Evolutionary conservation across 2,113 vertebrate genomes (phyloP).

Genomic region (Oryzias woworae): DNA sequence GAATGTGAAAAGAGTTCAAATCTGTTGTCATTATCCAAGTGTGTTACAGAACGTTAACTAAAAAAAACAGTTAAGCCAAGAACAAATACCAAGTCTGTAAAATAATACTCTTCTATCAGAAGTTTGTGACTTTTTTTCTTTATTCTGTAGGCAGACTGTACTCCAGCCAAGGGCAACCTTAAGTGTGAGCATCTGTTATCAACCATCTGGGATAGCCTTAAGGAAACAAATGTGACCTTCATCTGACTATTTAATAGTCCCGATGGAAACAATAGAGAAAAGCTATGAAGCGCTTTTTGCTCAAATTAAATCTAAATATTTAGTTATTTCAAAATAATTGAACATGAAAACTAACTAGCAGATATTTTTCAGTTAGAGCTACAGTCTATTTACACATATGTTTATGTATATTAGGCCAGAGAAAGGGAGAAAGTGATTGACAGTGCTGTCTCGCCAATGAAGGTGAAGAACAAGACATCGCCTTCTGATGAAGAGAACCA

Average conservation of each 20-base stretch:
- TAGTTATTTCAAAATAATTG: too few relatives aligned
- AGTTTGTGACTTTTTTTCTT: constrained; percentile 23
- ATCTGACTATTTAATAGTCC: constrained; percentile 19
- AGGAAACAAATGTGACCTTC: constrained; percentile 63
- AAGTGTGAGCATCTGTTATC: constrained; percentile 71
- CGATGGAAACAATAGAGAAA: constrained; percentile 10
- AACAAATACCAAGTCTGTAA: constrained; percentile 18
- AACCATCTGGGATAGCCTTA: constrained; percentile 66
- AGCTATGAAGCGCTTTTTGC: neutral
- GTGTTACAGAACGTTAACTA: too few relatives aligned
- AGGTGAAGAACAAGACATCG: too few relatives aligned
- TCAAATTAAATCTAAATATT: neutral
- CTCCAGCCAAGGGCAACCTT: constrained; percentile 65
- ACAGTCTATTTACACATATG: too few relatives aligned
- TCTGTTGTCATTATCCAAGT: neutral
- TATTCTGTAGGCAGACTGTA: constrained; percentile 35
- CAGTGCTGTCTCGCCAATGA: too few relatives aligned
- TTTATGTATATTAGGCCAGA: too few relatives aligned
- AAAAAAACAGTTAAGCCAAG: too few relatives aligned
- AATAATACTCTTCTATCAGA: constrained; percentile 13
- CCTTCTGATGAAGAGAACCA: too few relatives aligned
- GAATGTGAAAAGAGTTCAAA: neutral
- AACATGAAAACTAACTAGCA: too few relatives aligned
- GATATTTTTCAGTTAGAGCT: too few relatives aligned
- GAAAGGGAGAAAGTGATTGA: too few relatives aligned